These are phyloP conservation scores for Zaprionus lachaisei DNA, from an alignment of 1,140 invertebrate species.

Conservation along the genomic window DNA sequence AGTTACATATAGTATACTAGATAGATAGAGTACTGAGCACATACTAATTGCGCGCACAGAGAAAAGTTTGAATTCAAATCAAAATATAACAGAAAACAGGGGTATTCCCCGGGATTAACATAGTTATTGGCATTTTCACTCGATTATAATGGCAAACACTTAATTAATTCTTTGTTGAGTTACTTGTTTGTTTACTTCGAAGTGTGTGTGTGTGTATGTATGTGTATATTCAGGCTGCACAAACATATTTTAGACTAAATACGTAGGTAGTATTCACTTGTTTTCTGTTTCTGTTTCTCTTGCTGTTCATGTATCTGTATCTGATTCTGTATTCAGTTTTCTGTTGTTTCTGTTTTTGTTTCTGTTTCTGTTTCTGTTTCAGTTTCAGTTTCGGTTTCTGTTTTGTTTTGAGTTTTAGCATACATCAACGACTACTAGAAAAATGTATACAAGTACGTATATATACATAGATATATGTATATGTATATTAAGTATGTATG, in stretches of 20 bases:
- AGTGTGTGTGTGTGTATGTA: constrained; percentile 24
- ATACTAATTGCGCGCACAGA: constrained; percentile 66
- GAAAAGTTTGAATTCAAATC: constrained; percentile 45
- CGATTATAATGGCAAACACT: constrained; percentile 70
- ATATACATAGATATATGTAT: constrained; percentile 21
- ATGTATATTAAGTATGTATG: constrained; percentile 4
- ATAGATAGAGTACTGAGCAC: constrained; percentile 41
- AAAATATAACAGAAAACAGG: constrained; percentile 44
- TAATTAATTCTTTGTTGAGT: constrained; percentile 51
- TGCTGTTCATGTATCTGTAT: constrained; percentile 24
- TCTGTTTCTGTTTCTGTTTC: constrained; percentile 30
- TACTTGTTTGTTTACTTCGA: constrained; percentile 33
- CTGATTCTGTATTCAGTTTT: constrained; percentile 14
- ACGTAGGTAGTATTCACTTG: constrained; percentile 47
- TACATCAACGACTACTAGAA: constrained; percentile 75
- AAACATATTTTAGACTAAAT: constrained; percentile 62
- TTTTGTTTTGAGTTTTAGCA: constrained; percentile 53
- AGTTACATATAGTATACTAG: constrained; percentile 21
- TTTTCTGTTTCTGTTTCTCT: constrained; percentile 37
- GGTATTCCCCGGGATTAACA: constrained; percentile 35
- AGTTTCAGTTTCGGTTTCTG: constrained; percentile 21
- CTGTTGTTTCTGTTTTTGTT: constrained; percentile 25
- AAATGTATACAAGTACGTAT: constrained; percentile 50
- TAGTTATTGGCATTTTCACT: constrained; percentile 71
- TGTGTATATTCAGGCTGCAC: constrained; percentile 52